A percentile compares a stretch with the other conserved stretches of the same genome.
phyloP scores from a whole-genome alignment of 2,888 invertebrate genomes.

The Emesis castigata region DNA sequence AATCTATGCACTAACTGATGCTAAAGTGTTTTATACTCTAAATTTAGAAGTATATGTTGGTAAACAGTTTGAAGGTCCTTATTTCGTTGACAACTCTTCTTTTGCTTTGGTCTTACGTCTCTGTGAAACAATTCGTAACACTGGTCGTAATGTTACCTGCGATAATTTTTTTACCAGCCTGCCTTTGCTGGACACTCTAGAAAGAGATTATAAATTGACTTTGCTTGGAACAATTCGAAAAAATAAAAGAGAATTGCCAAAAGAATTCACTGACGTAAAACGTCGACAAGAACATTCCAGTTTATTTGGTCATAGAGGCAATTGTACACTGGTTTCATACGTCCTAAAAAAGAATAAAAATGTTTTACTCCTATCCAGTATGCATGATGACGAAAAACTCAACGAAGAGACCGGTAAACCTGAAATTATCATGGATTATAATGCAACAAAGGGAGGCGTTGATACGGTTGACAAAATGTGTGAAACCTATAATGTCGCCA shows the following conservation, averaged over 20 bases:
- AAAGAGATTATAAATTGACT: conserved; percentile 19
- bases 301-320: conserved; percentile 36
- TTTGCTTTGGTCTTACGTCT: conserved; percentile 11
- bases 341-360: conserved; percentile 53
- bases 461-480: too few relatives aligned
- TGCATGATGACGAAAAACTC: conserved; percentile 49
- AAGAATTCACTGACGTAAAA: conserved; percentile 22
- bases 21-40: conserved; percentile 46
- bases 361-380: conserved; percentile 43
- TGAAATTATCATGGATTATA: conserved; percentile 42
- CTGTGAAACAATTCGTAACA: conserved; percentile 20
- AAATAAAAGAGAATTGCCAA: conserved; percentile 32
- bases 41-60: conserved; percentile 51
- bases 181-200: conserved; percentile 12
- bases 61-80: conserved; percentile 16
- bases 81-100: not conserved
- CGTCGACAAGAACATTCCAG: conserved; percentile 33
- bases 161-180: conserved; percentile 27
- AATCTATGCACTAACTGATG: conserved; percentile 53
- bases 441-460: too few relatives aligned
- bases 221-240: conserved; percentile 38
- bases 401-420: conserved; percentile 43
- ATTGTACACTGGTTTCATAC: conserved; percentile 46
- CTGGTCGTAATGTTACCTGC: conserved; percentile 29
- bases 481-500: too few relatives aligned